Conservation (phyloP, 53 echinoderm and acorn worm genomes). For the Paracentrotus lividus region DNA sequence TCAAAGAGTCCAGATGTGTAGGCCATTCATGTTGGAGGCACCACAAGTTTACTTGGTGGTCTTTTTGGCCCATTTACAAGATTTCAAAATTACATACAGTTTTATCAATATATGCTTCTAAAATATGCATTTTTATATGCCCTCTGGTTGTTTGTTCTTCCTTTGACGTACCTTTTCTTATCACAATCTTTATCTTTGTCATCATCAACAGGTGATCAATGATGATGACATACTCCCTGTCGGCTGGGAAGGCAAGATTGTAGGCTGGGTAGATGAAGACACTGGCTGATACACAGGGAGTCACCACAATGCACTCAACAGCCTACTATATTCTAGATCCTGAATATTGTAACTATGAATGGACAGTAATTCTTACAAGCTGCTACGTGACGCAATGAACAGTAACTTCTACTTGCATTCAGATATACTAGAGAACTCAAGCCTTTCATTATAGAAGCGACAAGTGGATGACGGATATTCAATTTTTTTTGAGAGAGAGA, state of each 20-base stretch:
- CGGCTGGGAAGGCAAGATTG: conserved; percentile 99
- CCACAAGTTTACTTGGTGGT: too few relatives aligned
- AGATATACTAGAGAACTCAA: background rate
- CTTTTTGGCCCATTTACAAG: too few relatives aligned
- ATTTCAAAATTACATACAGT: too few relatives aligned
- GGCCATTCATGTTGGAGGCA: too few relatives aligned
- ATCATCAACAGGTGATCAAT: conserved; percentile 79
- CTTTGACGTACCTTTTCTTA: too few relatives aligned
- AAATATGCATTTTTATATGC: too few relatives aligned
- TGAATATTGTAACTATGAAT: background rate
- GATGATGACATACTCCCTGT: conserved; percentile 98
- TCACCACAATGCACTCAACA: background rate
- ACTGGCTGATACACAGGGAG: conserved; percentile 83
- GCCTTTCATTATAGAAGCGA: too few relatives aligned
- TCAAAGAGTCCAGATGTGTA: too few relatives aligned
- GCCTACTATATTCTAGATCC: background rate
- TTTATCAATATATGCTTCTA: too few relatives aligned
- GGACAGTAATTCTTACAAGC: background rate
- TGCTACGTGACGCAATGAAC: background rate
- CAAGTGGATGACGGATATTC: too few relatives aligned
- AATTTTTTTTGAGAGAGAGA: too few relatives aligned
- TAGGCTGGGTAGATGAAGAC: conserved; percentile 99
- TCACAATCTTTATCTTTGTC: background rate
- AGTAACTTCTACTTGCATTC: background rate
- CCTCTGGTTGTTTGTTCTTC: too few relatives aligned